These are phyloP conservation scores for Nothobranchius kuhntae DNA, from an alignment of 2,113 vertebrate genomes.

Conservation along the genomic window DNA sequence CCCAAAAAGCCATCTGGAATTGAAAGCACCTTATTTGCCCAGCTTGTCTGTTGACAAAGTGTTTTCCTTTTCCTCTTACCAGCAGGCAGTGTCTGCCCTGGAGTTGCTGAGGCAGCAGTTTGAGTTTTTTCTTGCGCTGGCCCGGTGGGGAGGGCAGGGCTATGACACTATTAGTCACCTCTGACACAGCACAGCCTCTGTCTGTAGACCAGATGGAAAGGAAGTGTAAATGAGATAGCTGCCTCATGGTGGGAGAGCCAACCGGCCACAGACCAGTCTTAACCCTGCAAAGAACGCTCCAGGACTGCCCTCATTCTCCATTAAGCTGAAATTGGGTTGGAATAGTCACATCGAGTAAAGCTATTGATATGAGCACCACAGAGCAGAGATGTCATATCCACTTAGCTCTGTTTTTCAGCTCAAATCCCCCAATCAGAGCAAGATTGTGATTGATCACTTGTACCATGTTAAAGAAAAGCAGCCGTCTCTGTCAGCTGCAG, in stretches of 20 bases:
- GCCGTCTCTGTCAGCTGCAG: conserved; percentile 52
- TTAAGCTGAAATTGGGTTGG: conserved; percentile 22
- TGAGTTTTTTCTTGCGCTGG: conserved; percentile 47
- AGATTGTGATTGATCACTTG: conserved; percentile 57
- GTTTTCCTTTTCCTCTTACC: conserved; percentile 37
- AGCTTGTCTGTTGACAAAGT: conserved; percentile 53
- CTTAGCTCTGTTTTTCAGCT: conserved; percentile 20
- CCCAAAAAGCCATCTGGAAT: conserved; percentile 31
- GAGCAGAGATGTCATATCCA: conserved; percentile 40
- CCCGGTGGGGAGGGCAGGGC: conserved; percentile 36
- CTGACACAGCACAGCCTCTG: conserved; percentile 64
- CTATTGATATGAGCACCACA: conserved; percentile 47
- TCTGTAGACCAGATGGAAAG: conserved; percentile 61
- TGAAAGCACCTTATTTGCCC: conserved; percentile 49
- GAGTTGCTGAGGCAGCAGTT: conserved; percentile 65
- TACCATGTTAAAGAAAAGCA: conserved; percentile 41
- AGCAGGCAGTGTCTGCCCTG: conserved; percentile 27
- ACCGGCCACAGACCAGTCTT: conserved; percentile 37
- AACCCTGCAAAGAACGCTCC: conserved; percentile 19
- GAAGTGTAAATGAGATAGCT: conserved; percentile 56
- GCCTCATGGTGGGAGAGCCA: conserved; percentile 30
- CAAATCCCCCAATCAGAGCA: conserved; percentile 53
- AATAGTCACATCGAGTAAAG: conserved; percentile 26
- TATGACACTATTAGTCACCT: conserved; percentile 70
- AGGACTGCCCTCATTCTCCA: background rate